Evolutionary conservation across 2,888 invertebrate species (phyloP), one percentile per base, ranked within the genome.

Genomic region (Alloplasta piceator): DNA sequence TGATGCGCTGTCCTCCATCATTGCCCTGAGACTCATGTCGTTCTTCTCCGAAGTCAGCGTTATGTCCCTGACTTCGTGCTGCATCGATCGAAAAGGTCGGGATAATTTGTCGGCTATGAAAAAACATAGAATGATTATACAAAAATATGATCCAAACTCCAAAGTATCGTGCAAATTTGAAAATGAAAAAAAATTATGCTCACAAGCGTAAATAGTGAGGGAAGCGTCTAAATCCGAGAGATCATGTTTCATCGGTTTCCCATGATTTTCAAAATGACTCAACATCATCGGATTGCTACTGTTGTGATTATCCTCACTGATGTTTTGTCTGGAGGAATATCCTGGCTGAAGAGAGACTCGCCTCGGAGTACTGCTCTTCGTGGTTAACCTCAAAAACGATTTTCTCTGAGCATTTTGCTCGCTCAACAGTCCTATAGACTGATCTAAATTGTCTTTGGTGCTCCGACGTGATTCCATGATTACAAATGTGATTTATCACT

Each of bases 1-100:
- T 0, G 88, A 86, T 2, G 87, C 79, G 50, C 90, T 89, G 26
- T 92, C 91, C 7, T 91, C 90, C 91, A 92, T 92, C 87, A 91
- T 89, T 72, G 91, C 90, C 12, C 89, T 85, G 2, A 91, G 82
- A 0, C 87, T 89, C 63, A 89, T 76, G 36, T 91, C 88, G 58
- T 79, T 88, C 38, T 80, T 88, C 16, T 89, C 90, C 0, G 87
- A 83, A 7, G 80, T 77, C 43, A 82, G 64, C 84, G 87, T 89
- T 14, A 89, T 87, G 63, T 90, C 88, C 26, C 85, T 70, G 5
- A 90, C 67, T 52, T 90, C 90, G 41, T 89, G 87, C 0, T 89
- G 87, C 14, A 85, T 60, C 5, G 79, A 55, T 14, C 38, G 63
- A 50, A 77, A 79, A 5, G 70, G 56, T 74, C 71, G 77, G 5